Conservation (phyloP, 2,888 invertebrate species). For the Thecocarcelia acutangulata region DNA sequence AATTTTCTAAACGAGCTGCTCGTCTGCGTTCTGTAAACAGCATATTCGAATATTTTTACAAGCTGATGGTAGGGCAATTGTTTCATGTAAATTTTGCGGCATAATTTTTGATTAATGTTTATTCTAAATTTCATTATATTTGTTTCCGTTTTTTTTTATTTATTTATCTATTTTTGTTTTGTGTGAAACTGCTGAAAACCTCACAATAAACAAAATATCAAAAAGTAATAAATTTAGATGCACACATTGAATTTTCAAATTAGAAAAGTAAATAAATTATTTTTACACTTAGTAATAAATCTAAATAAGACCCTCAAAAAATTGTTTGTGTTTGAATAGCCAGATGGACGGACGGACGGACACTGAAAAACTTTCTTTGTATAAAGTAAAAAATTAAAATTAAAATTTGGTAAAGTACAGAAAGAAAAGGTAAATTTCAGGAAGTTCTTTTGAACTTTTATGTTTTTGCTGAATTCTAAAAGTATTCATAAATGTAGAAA, state of each 20-base stretch:
- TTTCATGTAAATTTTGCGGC: too few relatives aligned
- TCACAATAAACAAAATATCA: constrained; percentile 13
- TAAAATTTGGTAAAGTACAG: neutral
- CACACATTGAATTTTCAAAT: neutral
- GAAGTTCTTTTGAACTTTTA: neutral
- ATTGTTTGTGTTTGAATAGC: neutral
- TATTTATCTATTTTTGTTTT: too few relatives aligned
- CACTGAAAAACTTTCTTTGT: neutral
- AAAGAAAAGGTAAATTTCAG: neutral
- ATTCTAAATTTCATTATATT: too few relatives aligned
- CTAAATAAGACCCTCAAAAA: neutral
- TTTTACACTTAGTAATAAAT: neutral
- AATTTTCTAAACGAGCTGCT: too few relatives aligned
- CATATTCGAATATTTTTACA: too few relatives aligned
- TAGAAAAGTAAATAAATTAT: neutral
- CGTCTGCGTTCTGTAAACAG: too few relatives aligned
- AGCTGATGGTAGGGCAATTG: too few relatives aligned
- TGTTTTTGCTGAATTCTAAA: neutral
- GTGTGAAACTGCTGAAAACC: neutral
- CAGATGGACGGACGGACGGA: too few relatives aligned
- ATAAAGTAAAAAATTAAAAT: neutral
- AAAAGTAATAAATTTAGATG: neutral
- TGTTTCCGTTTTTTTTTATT: too few relatives aligned
- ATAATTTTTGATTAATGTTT: too few relatives aligned
- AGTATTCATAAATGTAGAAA: neutral